phyloP scores from a whole-genome alignment of 53 echinoderm and acorn worm species.

The Hippasteria phrygiana region DNA sequence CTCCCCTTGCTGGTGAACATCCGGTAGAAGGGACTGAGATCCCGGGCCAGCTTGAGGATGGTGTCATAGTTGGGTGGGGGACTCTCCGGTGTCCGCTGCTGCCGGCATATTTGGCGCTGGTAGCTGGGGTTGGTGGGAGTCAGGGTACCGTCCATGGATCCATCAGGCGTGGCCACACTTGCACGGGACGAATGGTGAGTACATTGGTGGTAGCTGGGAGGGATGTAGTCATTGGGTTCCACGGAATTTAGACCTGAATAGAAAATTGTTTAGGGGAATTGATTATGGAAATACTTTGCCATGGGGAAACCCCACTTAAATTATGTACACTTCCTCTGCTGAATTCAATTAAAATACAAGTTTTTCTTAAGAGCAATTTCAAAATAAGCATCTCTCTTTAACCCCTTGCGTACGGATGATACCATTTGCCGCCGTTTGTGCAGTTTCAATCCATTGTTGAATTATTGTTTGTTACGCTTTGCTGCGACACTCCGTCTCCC shows the following conservation, averaged over 20 bases:
- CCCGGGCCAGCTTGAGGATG: slow-evolving; percentile 72
- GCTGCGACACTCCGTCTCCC: too few species aligned
- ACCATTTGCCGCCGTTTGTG: too few species aligned
- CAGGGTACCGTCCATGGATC: slow-evolving; percentile 55
- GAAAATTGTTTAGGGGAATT: background rate
- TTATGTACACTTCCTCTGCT: too few species aligned
- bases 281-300: too few species aligned
- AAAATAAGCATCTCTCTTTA: too few species aligned
- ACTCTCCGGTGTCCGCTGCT: slow-evolving; percentile 88
- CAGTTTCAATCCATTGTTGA: too few species aligned
- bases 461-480: too few species aligned
- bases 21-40: slow-evolving; percentile 68
- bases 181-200: slow-evolving; percentile 82
- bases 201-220: slow-evolving; percentile 94
- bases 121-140: slow-evolving; percentile 79
- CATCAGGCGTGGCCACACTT: slow-evolving; percentile 79
- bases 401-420: too few species aligned
- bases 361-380: too few species aligned
- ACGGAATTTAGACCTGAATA: slow-evolving; percentile 57
- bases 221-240: slow-evolving; percentile 92
- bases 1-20: slow-evolving; percentile 63
- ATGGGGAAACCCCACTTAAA: too few species aligned
- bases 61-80: slow-evolving; percentile 94
- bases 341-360: too few species aligned
- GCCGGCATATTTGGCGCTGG: slow-evolving; percentile 77